phyloP scores from a whole-genome alignment of 2,113 vertebrate species.

The Ceyx cyanopectus region DNA sequence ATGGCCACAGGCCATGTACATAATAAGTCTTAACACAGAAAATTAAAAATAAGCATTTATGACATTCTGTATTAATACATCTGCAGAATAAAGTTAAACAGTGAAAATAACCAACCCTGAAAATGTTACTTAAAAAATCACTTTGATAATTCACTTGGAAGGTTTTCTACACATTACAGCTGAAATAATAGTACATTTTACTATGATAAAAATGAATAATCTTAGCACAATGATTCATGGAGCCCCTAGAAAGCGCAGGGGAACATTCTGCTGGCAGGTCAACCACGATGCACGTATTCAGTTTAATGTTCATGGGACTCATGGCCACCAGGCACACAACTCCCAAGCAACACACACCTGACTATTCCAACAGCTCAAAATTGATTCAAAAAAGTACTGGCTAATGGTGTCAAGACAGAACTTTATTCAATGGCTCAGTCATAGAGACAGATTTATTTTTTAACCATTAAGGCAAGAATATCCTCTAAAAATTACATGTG shows the following conservation, averaged over 20 bases:
- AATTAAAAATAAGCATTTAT: neutral
- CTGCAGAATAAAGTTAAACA: neutral
- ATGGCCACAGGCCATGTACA: neutral
- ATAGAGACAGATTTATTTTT: neutral
- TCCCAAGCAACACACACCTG: neutral
- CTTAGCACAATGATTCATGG: neutral
- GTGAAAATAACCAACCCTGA: neutral
- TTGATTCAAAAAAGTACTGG: neutral
- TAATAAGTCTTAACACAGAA: neutral
- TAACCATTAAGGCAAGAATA: neutral
- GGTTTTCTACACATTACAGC: neutral
- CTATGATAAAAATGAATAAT: neutral
- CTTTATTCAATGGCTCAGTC: neutral
- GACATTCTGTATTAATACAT: neutral
- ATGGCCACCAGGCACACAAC: neutral
- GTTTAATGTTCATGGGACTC: neutral
- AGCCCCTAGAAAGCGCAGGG: neutral
- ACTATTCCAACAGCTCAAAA: neutral
- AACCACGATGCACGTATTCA: accelerated
- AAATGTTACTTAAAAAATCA: neutral
- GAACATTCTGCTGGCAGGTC: neutral
- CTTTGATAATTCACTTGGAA: neutral
- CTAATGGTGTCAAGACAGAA: neutral
- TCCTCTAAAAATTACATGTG: accelerated
- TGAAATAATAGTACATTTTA: neutral